Conservation (phyloP, 2,888 invertebrate genomes). For the Synergus laeviventris region DNA sequence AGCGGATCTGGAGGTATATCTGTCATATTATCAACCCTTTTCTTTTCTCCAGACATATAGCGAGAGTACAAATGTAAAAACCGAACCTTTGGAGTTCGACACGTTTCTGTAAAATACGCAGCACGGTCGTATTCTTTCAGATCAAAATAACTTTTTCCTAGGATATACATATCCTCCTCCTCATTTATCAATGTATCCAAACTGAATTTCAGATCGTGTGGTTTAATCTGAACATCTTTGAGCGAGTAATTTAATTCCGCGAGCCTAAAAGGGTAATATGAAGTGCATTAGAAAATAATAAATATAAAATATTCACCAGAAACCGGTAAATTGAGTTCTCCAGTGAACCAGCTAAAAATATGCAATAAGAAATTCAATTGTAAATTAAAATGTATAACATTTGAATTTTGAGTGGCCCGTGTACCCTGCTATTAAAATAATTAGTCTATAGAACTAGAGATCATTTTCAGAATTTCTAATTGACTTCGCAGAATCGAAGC, state of each 20-base stretch:
- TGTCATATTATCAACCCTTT: constrained; percentile 89
- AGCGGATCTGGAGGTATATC: constrained; percentile 82
- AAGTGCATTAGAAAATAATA: not conserved
- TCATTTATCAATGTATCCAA: constrained; percentile 78
- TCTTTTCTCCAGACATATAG: constrained; percentile 94
- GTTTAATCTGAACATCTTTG: constrained; percentile 80
- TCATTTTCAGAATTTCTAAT: too few species aligned
- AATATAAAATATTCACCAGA: too few species aligned
- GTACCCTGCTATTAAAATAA: too few species aligned
- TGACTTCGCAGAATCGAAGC: too few species aligned
- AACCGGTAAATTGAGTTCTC: too few species aligned
- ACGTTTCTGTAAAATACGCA: constrained; percentile 86
- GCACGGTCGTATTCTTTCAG: constrained; percentile 93
- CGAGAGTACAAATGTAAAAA: constrained; percentile 92
- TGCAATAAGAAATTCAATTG: too few species aligned
- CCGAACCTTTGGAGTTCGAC: constrained; percentile 83
- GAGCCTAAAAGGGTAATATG: constrained; percentile 77
- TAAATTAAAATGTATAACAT: too few species aligned
- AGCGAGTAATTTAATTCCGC: constrained; percentile 90
- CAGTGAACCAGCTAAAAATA: too few species aligned
- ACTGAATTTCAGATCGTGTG: constrained; percentile 69
- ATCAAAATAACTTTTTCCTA: constrained; percentile 94
- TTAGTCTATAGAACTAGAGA: too few species aligned
- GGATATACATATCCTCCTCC: constrained; percentile 84
- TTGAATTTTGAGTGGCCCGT: too few species aligned